These are phyloP conservation scores for Heterodera filipjevi DNA, from an alignment of 2,888 invertebrate species.

Conservation along the genomic window DNA sequence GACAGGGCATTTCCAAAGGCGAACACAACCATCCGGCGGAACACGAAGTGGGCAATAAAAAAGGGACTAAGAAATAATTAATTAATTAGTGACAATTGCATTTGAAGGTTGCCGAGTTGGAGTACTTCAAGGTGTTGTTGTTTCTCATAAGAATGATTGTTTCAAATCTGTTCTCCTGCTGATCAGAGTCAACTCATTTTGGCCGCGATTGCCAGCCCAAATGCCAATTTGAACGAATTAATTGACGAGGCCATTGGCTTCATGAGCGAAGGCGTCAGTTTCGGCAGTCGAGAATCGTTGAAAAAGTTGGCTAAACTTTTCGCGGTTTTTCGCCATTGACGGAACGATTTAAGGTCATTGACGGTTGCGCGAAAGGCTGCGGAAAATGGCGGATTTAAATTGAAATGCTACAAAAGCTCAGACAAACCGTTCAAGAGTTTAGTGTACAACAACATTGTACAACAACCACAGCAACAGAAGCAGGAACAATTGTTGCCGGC, in stretches of 20 bases:
- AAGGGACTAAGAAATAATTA: too few relatives aligned
- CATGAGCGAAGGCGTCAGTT: slow-evolving; percentile 48
- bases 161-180: slow-evolving; percentile 26
- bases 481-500: background rate
- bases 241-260: slow-evolving; percentile 47
- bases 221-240: slow-evolving; percentile 44
- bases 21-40: slow-evolving; percentile 62
- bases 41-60: slow-evolving; percentile 49
- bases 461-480: slow-evolving; percentile 7
- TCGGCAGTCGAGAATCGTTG: slow-evolving; percentile 59
- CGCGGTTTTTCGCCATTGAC: background rate
- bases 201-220: slow-evolving; percentile 47
- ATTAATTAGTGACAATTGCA: too few relatives aligned
- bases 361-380: slow-evolving; percentile 56
- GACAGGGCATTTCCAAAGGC: slow-evolving; percentile 60
- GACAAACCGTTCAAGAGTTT: slow-evolving; percentile 26
- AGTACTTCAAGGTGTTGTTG: slow-evolving; percentile 64
- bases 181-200: slow-evolving; percentile 49
- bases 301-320: slow-evolving; percentile 45
- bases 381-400: slow-evolving; percentile 60
- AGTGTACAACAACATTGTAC: background rate
- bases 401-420: slow-evolving; percentile 45
- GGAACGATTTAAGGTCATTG: slow-evolving; percentile 42
- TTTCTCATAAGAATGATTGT: background rate
- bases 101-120: slow-evolving; percentile 56